Evolutionary conservation across 2,888 invertebrate genomes (phyloP).

Genomic region (Brenthis ino): DNA sequence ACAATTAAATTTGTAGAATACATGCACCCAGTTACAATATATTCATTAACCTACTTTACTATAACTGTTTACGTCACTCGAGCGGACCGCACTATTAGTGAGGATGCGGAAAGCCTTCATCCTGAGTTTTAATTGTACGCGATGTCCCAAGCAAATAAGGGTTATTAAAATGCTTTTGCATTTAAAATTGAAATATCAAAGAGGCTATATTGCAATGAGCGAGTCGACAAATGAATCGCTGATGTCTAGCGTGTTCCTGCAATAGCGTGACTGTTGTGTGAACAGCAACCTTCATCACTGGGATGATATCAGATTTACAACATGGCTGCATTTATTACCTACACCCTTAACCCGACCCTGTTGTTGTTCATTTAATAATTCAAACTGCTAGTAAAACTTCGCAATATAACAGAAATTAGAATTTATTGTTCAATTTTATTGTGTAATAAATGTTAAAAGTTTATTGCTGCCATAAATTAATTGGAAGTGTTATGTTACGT

Average conservation of each 20-base stretch:
- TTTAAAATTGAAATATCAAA: constrained; percentile 46
- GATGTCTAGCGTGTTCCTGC: constrained; percentile 46
- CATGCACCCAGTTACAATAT: constrained; percentile 3
- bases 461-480: constrained; percentile 18
- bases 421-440: constrained; percentile 26
- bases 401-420: constrained; percentile 27
- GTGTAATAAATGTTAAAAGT: constrained; percentile 23
- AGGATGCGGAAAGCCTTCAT: constrained; percentile 34
- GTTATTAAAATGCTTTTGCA: constrained; percentile 39
- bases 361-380: constrained; percentile 7
- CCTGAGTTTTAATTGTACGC: constrained; percentile 49
- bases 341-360: constrained; percentile 4
- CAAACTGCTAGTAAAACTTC: constrained; percentile 24
- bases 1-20: background rate
- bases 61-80: constrained; percentile 11
- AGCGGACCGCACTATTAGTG: constrained; percentile 11
- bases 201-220: constrained; percentile 48
- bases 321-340: constrained; percentile 9
- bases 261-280: constrained; percentile 12
- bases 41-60: constrained; percentile 10
- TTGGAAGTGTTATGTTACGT: constrained; percentile 6
- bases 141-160: constrained; percentile 46
- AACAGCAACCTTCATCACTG: background rate
- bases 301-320: constrained; percentile 20
- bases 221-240: constrained; percentile 56